Base-by-base conservation (phyloP, 2,888 invertebrate species). In the Cheilosia grossa region DNA sequence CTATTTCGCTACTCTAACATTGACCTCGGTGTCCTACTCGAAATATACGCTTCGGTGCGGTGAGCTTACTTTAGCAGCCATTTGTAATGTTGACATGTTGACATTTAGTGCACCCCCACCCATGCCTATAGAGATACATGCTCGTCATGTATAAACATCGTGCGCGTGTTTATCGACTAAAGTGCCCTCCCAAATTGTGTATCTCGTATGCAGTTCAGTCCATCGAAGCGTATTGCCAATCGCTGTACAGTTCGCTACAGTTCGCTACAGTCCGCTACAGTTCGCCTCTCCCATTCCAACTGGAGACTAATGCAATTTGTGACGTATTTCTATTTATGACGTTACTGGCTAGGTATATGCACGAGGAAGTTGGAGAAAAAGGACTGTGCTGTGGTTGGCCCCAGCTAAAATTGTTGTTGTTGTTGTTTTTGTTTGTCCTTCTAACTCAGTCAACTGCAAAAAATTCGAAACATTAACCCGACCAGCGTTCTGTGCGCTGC, bases 261-360 rank as follows among this genome's bases (percentile, higher is more conserved):
- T 24, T 40, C n/a, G 66, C 66, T 58, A 53, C 17, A 33, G 49
- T 24, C 27, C 19, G 66, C 66, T 66, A 53, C n/a, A 30, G 47
- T 24, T 40, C n/a, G 66, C 66, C 66, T 40, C 61, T 61, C 15
- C 17, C 30, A 15, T 9, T 15, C 61, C 44, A 7, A 24, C 37
- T 6, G 21, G 19, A 24, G 49, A 53, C 81, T 81, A 81, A 81
- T 81, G 67, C 81, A 81, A 81, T 81, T 70, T 61, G 72, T 72
- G 77, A 81, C 72, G 85, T 81, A 85, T 85, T 85, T 85, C 77
- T 85, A 85, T 85, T 85, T 85, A 81, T 85, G 85, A 81, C 70
- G 77, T 77, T 85, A 85, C 77, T 77, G 75, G 85, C 61, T 49
- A 67, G 42, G 47, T 21, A 63, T 63, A 72, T 61, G 17, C 7